Evolutionary conservation across 2,113 vertebrate species (phyloP).

Genomic region (Pollachius pollachius): DNA sequence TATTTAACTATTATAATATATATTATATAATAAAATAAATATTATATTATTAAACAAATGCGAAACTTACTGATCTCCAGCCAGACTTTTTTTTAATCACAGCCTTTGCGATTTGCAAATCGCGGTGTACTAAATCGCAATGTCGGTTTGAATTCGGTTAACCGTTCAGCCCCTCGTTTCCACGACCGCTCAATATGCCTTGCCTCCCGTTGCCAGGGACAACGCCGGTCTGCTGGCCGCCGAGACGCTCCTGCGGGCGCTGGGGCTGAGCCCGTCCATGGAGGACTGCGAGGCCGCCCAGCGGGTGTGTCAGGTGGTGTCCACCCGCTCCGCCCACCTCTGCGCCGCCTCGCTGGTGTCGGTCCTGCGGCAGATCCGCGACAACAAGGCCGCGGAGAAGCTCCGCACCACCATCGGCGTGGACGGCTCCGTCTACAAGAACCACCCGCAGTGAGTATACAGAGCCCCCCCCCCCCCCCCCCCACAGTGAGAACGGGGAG

Average conservation of each 20-base stretch:
- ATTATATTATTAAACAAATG: no score
- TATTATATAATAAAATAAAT: no score
- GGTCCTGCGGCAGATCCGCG: conserved; percentile 86
- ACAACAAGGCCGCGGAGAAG: conserved; percentile 86
- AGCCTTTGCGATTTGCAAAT: no score
- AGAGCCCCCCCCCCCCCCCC: no score
- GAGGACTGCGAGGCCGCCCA: conserved; percentile 87
- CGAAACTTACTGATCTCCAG: no score
- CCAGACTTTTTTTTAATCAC: no score
- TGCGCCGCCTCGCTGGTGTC: conserved; percentile 85
- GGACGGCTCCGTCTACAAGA: conserved; percentile 95
- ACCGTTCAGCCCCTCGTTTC: no score
- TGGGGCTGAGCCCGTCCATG: conserved; percentile 79
- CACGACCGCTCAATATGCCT: background rate
- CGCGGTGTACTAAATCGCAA: no score
- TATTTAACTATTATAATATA: no score
- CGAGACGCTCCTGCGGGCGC: conserved; percentile 73
- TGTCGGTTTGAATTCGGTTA: no score
- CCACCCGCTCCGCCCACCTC: conserved; percentile 86
- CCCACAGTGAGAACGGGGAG: conserved; percentile 80
- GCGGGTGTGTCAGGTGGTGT: conserved; percentile 90
- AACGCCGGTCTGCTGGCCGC: conserved; percentile 83
- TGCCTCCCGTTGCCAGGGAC: conserved; percentile 66
- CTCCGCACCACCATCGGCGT: conserved; percentile 87
- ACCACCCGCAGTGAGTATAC: conserved; percentile 87